Percentiles rank a stretch among this genome's conserved stretches.
Conservation (phyloP, 2,113 vertebrate species). For the Pterocles orientalis region DNA sequence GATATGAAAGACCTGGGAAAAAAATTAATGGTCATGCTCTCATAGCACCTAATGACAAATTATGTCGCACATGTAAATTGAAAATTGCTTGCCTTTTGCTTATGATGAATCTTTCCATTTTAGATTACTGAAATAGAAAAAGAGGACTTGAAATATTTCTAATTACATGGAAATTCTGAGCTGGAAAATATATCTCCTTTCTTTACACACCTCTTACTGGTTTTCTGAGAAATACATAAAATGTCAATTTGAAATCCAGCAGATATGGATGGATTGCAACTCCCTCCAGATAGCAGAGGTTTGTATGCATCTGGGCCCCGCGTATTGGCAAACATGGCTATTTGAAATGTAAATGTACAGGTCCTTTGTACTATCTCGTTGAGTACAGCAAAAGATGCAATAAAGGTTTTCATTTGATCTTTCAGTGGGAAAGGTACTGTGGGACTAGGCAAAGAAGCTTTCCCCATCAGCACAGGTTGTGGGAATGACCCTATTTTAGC, state of each 20-base stretch:
- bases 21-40: slow-evolving; percentile 19
- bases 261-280: background rate
- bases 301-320: background rate
- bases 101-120: slow-evolving; percentile 25
- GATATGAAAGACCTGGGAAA: background rate
- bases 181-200: slow-evolving; percentile 37
- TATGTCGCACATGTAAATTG: background rate
- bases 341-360: background rate
- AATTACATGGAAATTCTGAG: slow-evolving; percentile 55
- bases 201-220: slow-evolving; percentile 17
- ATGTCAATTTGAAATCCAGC: background rate
- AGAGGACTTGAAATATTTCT: slow-evolving; percentile 49
- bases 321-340: background rate
- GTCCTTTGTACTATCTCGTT: background rate
- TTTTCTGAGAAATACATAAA: slow-evolving; percentile 35
- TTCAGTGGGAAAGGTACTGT: background rate
- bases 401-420: background rate
- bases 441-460: rapidly evolving
- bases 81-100: slow-evolving; percentile 39
- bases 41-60: background rate
- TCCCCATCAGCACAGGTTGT: background rate
- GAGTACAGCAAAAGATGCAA: background rate
- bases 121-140: slow-evolving; percentile 44
- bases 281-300: background rate
- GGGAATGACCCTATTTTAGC: background rate